A percentile compares a stretch with the other conserved stretches of the same genome.
Evolutionary conservation across 2,797 vertebrate genomes (phyloP).

Genomic region (Aulostomus chinensis): DNA sequence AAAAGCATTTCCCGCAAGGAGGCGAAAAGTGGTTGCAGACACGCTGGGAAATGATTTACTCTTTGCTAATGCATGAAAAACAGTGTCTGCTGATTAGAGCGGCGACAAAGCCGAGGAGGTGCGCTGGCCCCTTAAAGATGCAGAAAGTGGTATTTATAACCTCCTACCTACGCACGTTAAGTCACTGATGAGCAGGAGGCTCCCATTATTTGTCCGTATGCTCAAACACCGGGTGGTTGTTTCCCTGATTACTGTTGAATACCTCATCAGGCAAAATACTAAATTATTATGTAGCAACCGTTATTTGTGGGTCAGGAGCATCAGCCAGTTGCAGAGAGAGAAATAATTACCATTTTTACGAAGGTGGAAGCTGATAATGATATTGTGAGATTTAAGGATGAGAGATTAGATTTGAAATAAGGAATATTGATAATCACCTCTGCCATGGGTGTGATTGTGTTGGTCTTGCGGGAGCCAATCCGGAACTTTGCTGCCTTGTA

Average conservation of each 20-base stretch:
- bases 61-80: slow-evolving; percentile 33
- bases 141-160: slow-evolving; percentile 55
- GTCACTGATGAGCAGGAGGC: slow-evolving; percentile 43
- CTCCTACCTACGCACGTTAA: slow-evolving; percentile 41
- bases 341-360: neutral
- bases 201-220: slow-evolving; percentile 41
- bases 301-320: slow-evolving; percentile 10
- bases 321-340: neutral
- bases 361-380: neutral
- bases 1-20: neutral
- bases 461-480: slow-evolving; percentile 88
- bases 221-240: slow-evolving; percentile 32
- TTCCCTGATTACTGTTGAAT: slow-evolving; percentile 33
- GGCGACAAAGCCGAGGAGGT: slow-evolving; percentile 34
- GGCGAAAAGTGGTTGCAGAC: slow-evolving; percentile 13
- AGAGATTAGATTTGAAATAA: neutral
- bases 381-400: neutral
- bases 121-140: slow-evolving; percentile 47
- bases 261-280: slow-evolving; percentile 26
- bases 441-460: slow-evolving; percentile 90
- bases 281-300: slow-evolving; percentile 24
- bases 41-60: slow-evolving; percentile 3
- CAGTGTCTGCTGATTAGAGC: slow-evolving; percentile 50
- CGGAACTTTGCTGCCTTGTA: slow-evolving; percentile 95
- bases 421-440: slow-evolving; percentile 69